Base-by-base conservation (phyloP, 64 coral and sea anemone genomes). In the Hydrozoanthus tunicans region DNA sequence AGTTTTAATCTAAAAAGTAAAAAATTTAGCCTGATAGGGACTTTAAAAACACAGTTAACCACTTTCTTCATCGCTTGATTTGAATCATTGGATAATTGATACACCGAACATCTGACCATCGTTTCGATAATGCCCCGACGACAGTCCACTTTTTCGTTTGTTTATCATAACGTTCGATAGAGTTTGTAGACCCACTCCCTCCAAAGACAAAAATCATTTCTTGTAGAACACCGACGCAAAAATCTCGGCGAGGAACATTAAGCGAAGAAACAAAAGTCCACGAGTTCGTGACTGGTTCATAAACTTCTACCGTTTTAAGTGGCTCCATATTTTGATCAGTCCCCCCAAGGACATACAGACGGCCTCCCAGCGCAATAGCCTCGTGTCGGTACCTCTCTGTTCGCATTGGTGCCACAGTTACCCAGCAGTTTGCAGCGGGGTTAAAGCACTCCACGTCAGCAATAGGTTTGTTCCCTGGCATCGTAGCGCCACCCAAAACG, bases 191-290 rank as follows among this genome's bases (percentile, higher is more conserved):
- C 3, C 92, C 92, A 27, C 91, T 90, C 15, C 94, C 94, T 53
- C 89, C 94, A 86, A 96, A 96, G 14, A 96, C 94, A 81, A 96
- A 93, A 51, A 96, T 85, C 86, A 93, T 80, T 20, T 78, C 94
- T 17, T 96, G 92, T 62, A 93, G 58, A 57, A 96, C 89, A 53
- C 94, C 94, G 1, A 93, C 54, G 7, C 76, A 86, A 71, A 96
- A 96, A 70, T 96, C 94, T 62, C 94, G 92, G 1, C 92, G 89
- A 64, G 94, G 74, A 20, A 93, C 73, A 86, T 91, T 96, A 4
- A 91, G 61, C 0, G 91, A 60, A 6, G 91, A 89, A 76, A 96
- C 73, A 10, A 90, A 73, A 24, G 23, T 93, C 94, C 94, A 96
- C 13, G 85, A 83, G 53, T 93, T 77, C 9, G 89, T 51, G 13